A percentile compares a stretch with the other conserved stretches of the same genome.
phyloP scores from a whole-genome alignment of 2,888 invertebrate genomes.

The Eupithecia exiguata region DNA sequence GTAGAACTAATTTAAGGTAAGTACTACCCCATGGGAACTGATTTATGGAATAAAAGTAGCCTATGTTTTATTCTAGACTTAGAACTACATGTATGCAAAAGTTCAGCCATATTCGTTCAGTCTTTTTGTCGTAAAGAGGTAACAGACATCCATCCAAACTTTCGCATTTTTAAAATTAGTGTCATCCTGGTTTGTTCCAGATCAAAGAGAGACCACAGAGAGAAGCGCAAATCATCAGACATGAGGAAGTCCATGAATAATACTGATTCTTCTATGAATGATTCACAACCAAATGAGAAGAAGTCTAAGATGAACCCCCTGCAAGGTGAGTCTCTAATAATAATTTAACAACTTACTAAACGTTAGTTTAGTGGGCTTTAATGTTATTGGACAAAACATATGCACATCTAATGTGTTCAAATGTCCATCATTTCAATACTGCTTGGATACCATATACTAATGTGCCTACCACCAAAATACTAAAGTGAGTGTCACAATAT shows the following conservation, averaged over 20 bases:
- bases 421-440: background rate
- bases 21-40: no score
- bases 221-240: slow-evolving; percentile 79
- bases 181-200: no score
- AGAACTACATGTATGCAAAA: no score
- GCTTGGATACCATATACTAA: background rate
- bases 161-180: no score
- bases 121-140: no score
- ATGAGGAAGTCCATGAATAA: slow-evolving; percentile 78
- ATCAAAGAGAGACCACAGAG: slow-evolving; percentile 86
- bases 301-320: slow-evolving; percentile 76
- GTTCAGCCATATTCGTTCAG: no score
- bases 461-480: background rate
- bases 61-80: no score
- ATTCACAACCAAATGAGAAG: slow-evolving; percentile 75
- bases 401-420: background rate
- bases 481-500: background rate
- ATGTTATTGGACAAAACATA: background rate
- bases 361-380: no score
- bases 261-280: slow-evolving; percentile 66
- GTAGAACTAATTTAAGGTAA: no score
- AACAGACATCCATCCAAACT: no score
- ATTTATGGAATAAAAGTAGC: no score
- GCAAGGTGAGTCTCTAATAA: slow-evolving; percentile 65
- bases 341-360: background rate